Base-by-base conservation (phyloP, 2,113 vertebrate species). In the Meleagris gallopavo region DNA sequence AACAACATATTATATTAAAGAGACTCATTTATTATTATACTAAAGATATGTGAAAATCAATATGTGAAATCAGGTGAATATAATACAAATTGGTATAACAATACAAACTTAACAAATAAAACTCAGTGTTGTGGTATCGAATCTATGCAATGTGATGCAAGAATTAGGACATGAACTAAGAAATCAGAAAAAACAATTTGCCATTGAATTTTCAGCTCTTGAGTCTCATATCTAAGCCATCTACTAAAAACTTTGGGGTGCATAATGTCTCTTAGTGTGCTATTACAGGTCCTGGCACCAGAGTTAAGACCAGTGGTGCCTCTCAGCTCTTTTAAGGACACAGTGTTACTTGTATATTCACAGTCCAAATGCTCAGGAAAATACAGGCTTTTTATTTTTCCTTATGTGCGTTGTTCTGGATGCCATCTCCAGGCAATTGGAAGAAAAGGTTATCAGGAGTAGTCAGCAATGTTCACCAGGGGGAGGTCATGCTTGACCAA, bases 51-150 rank as follows among this genome's bases (percentile, higher is more conserved):
- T 20, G 46, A 79, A 79, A 36, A 73, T 57, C 43, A 58, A 58
- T 58, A 58, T 58, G 13, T 29, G 16, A 87, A 61, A 84, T 75
- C 32, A 74, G 9, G 32, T n/a, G 20, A 45, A 61, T 2, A 45
- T 19, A 55, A 36, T 3, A 21, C 5, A 77, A 84, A 72, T 8
- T 46, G 10, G 7, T 58, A n/a, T n/a, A 30, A 58, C 12, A 80
- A 25, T 6, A 90, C 30, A 77, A 67, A 30, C 24, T 38, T n/a
- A 76, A 11, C 2, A 67, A 21, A 18, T 52, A 58, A 81, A 75
- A 4, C 6, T 61, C 1, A 0, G 4, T 21, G 17, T 24, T 60
- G 11, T 24, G 10, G 30, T 73, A 8, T 6, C 5, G 6, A 67
- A 1, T 34, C 38, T n/a, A 54, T 19, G 10, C 9, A 29, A 20